phyloP scores from a whole-genome alignment of 2,888 invertebrate species.

The Apocheima hispidaria region DNA sequence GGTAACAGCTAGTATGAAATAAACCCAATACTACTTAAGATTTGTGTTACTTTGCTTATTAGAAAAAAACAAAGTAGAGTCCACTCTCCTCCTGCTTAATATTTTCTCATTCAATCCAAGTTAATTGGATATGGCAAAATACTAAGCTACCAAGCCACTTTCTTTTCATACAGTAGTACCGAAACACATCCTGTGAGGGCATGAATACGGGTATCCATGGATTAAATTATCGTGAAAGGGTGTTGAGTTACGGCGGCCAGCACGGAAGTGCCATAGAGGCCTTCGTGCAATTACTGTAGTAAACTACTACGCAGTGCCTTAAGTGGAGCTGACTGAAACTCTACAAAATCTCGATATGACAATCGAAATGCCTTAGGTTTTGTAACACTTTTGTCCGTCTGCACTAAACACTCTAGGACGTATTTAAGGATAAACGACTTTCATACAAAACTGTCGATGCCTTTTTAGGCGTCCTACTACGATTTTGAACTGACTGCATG shows the following conservation, averaged over 20 bases:
- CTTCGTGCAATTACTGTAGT: conserved; percentile 13
- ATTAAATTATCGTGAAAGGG: conserved; percentile 69
- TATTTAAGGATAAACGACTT: too few species aligned
- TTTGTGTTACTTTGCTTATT: background rate
- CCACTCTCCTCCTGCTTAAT: background rate
- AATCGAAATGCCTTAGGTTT: too few species aligned
- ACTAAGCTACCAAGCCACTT: background rate
- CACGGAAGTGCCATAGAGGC: conserved; percentile 32
- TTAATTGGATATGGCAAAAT: background rate
- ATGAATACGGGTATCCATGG: conserved; percentile 57
- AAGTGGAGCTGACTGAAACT: background rate
- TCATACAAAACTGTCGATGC: too few species aligned
- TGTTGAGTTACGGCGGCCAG: conserved; percentile 61
- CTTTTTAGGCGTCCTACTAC: too few species aligned
- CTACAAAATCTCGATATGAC: background rate
- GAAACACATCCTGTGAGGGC: background rate
- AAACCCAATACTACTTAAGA: too few species aligned
- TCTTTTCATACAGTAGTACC: conserved; percentile 12
- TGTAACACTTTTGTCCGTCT: too few species aligned
- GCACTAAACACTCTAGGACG: too few species aligned
- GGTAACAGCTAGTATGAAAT: too few species aligned
- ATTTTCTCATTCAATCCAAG: background rate
- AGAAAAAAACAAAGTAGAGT: background rate
- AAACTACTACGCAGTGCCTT: background rate
- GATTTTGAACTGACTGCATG: too few species aligned